Conservation (phyloP, 2,113 vertebrate genomes). For the Glaucidium brasilianum region DNA sequence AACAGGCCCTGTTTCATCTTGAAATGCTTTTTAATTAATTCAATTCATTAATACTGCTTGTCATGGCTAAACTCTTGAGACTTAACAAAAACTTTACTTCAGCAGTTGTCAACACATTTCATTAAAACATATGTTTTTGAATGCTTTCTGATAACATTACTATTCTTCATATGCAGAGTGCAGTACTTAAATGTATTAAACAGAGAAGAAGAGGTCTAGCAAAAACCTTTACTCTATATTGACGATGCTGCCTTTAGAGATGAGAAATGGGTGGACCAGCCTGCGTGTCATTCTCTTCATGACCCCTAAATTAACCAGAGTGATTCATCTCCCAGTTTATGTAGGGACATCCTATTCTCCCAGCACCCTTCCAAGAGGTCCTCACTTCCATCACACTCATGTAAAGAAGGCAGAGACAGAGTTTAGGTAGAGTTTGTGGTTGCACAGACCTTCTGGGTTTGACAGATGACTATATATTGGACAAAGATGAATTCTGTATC, state of each 20-base stretch:
- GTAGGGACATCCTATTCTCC: neutral
- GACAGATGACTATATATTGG: neutral
- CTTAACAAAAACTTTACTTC: slow-evolving; percentile 73
- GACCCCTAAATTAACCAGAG: neutral
- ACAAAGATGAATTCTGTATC: neutral
- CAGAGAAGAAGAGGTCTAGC: neutral
- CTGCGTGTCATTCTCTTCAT: neutral
- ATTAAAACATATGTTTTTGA: slow-evolving; percentile 68
- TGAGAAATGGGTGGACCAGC: neutral
- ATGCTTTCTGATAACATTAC: slow-evolving; percentile 58
- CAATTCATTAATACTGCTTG: slow-evolving; percentile 75
- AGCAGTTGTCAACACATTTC: slow-evolving; percentile 74
- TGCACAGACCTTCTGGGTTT: neutral
- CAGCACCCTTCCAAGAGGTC: neutral
- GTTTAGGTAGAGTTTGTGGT: neutral
- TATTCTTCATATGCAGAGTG: slow-evolving; percentile 62
- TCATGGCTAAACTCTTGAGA: slow-evolving; percentile 75
- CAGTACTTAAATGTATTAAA: slow-evolving; percentile 72
- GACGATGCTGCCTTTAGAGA: neutral
- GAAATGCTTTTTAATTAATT: slow-evolving; percentile 80
- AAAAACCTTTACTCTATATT: neutral
- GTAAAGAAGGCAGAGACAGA: neutral
- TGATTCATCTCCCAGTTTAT: neutral
- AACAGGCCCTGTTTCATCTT: slow-evolving; percentile 71
- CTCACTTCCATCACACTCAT: neutral